phyloP scores from a whole-genome alignment of 2,113 vertebrate species.

The Rostratula benghalensis region DNA sequence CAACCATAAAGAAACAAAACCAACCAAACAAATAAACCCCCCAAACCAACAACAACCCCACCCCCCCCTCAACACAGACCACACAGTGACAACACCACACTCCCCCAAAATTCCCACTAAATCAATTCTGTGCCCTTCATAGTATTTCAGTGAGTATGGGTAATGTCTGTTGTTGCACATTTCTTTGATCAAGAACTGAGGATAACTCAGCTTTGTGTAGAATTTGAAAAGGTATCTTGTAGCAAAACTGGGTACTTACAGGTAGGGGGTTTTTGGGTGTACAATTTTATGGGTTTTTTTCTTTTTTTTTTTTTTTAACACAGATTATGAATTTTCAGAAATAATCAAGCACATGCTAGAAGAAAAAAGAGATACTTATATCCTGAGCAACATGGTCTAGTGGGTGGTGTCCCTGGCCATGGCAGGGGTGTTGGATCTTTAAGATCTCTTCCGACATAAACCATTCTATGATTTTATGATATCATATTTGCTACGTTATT shows the following conservation, averaged over 20 bases:
- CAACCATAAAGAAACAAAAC: no score
- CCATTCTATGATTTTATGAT: no score
- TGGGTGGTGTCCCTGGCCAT: no score
- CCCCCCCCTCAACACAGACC: no score
- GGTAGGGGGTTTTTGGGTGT: fast-evolving
- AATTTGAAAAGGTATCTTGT: neutral
- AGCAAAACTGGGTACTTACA: neutral
- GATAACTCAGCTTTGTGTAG: neutral
- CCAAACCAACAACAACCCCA: no score
- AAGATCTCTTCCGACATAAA: no score
- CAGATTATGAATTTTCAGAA: neutral
- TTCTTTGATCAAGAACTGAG: neutral
- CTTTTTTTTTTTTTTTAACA: neutral
- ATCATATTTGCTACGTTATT: neutral
- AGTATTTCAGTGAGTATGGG: neutral
- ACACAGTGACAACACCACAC: no score
- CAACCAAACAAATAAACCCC: no score
- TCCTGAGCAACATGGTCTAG: no score
- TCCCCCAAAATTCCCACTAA: neutral
- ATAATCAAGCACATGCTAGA: neutral
- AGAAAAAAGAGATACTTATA: neutral
- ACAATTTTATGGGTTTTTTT: neutral
- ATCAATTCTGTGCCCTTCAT: neutral
- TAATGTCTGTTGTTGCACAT: neutral
- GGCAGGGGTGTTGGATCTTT: no score